A percentile compares a stretch with the other conserved stretches of the same genome.
These are phyloP conservation scores for Sprattus sprattus DNA, from an alignment of 2,113 vertebrate species.

Conservation along the genomic window DNA sequence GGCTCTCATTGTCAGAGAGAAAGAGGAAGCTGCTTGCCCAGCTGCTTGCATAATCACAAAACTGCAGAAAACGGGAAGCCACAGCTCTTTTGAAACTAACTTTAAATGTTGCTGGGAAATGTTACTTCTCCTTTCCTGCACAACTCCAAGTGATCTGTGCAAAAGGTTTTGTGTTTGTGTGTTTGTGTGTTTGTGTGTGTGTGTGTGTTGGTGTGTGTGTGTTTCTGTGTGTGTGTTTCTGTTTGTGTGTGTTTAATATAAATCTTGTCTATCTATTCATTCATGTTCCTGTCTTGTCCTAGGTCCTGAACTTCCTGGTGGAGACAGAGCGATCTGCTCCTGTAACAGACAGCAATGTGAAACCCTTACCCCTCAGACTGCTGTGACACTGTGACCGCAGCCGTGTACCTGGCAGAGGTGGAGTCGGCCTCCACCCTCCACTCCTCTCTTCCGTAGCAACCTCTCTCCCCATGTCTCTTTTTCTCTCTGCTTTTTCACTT, in stretches of 20 bases:
- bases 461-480: not conserved
- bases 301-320: slow-evolving; percentile 33
- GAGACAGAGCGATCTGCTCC: slow-evolving; percentile 26
- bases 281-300: slow-evolving; percentile 5
- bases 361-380: slow-evolving; percentile 40
- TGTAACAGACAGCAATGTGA: slow-evolving; percentile 38
- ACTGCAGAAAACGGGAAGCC: not conserved
- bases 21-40: not conserved
- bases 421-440: not conserved
- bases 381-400: slow-evolving; percentile 55
- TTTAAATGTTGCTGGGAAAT: not conserved
- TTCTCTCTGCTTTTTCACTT: not conserved
- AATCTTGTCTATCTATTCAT: not conserved
- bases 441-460: not conserved
- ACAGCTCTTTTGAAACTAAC: not conserved
- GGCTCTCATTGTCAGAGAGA: not conserved
- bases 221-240: not conserved
- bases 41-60: not conserved
- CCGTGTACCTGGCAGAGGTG: not conserved
- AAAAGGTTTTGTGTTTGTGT: not conserved
- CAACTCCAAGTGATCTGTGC: not conserved
- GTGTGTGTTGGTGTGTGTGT: not conserved
- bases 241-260: not conserved
- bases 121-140: not conserved
- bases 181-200: not conserved